These are phyloP conservation scores for Temnothorax rugatulus DNA, from an alignment of 2,888 invertebrate genomes.

Conservation along the genomic window DNA sequence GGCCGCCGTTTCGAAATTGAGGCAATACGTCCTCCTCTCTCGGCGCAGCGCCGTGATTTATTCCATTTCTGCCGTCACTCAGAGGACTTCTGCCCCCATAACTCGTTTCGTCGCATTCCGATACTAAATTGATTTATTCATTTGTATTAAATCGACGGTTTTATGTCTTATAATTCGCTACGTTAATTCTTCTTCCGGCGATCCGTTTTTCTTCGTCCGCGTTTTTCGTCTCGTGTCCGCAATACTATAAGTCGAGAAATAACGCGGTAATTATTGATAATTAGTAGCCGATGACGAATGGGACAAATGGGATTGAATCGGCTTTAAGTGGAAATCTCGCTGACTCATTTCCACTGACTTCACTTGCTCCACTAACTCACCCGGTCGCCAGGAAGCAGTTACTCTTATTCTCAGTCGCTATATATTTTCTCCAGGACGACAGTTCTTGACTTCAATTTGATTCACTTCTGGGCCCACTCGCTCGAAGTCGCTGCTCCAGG, in stretches of 20 bases:
- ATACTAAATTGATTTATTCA: background rate
- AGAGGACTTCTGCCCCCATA: background rate
- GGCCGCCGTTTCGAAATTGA: slow-evolving; percentile 46
- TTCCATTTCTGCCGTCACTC: slow-evolving; percentile 53
- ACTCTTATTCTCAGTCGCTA: slow-evolving; percentile 50
- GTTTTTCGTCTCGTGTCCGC: background rate
- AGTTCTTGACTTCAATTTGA: slow-evolving; percentile 51
- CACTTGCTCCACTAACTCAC: slow-evolving; percentile 42
- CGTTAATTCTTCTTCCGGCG: too few relatives aligned
- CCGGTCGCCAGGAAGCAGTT: slow-evolving; percentile 56
- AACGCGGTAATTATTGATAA: slow-evolving; percentile 2
- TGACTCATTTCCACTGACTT: slow-evolving; percentile 52
- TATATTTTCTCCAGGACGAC: slow-evolving; percentile 53
- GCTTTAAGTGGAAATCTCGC: slow-evolving; percentile 39
- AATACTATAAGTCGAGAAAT: background rate
- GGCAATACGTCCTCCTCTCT: slow-evolving; percentile 46
- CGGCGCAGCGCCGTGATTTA: slow-evolving; percentile 40
- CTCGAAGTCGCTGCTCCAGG: slow-evolving; percentile 16
- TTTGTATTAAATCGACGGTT: background rate
- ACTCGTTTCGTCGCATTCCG: slow-evolving; percentile 1
- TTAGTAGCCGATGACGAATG: slow-evolving; percentile 21
- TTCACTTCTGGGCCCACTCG: slow-evolving; percentile 45
- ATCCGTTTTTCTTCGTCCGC: background rate
- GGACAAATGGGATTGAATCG: slow-evolving; percentile 28
- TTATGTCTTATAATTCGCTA: background rate